A percentile compares a stretch with the other conserved stretches of the same genome.
Conservation (phyloP, 2,888 invertebrate species). For the Poecilobothrus nobilitatus region DNA sequence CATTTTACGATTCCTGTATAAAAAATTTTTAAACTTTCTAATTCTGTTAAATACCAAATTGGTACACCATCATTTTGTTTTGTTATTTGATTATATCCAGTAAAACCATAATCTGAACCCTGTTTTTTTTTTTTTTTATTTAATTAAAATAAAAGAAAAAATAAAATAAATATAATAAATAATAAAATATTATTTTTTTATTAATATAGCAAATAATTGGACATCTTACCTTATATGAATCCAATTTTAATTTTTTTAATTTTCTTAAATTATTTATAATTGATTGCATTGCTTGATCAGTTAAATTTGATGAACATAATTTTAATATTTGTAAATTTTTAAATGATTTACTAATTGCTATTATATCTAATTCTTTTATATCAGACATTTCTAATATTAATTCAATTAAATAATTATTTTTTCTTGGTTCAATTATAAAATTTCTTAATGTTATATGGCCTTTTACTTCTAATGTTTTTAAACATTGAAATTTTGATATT, state of each 20-base stretch:
- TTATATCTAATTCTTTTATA: neutral
- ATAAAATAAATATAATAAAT: too few relatives aligned
- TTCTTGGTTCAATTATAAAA: neutral
- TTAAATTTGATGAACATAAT: neutral
- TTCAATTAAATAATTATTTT: neutral
- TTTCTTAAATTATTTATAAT: neutral
- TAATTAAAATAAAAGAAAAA: too few relatives aligned
- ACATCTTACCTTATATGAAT: neutral
- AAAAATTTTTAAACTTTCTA: neutral
- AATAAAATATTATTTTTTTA: too few relatives aligned
- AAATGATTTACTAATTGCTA: neutral
- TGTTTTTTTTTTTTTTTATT: too few relatives aligned
- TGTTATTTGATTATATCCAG: neutral
- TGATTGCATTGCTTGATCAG: neutral
- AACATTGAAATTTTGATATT: neutral
- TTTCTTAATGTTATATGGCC: neutral
- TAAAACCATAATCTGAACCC: neutral
- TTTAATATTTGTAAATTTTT: neutral
- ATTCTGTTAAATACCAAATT: neutral
- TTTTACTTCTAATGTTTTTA: neutral
- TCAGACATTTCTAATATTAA: conserved; percentile 1
- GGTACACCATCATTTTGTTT: neutral
- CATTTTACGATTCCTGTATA: neutral
- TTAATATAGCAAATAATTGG: too few relatives aligned
- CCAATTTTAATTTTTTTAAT: neutral